These are phyloP conservation scores for Hycleus phaleratus DNA, from an alignment of 1,140 invertebrate genomes.

Conservation along the genomic window DNA sequence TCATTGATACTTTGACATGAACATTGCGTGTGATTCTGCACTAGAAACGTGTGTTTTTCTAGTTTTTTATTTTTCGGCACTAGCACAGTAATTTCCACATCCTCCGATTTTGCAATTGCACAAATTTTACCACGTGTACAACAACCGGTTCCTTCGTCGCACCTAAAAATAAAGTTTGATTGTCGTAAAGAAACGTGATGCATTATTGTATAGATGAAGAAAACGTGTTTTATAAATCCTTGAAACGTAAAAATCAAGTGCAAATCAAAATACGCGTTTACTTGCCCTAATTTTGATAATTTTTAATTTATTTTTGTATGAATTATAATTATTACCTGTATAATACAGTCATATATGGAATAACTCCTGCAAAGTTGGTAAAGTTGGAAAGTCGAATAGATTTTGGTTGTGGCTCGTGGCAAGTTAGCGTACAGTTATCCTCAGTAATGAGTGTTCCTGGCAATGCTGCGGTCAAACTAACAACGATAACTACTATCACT, in stretches of 20 bases:
- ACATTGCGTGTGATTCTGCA: slow-evolving; percentile 15
- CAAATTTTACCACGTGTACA: slow-evolving; percentile 8
- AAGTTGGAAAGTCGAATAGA: slow-evolving; percentile 10
- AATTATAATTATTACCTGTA: slow-evolving; percentile 14
- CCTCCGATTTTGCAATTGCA: slow-evolving; percentile 2
- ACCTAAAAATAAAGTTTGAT: slow-evolving; percentile 7
- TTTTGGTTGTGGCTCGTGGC: slow-evolving; percentile 8
- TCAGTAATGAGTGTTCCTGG: no score
- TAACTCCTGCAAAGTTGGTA: neutral
- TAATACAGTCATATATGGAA: slow-evolving; percentile 15
- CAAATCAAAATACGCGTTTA: no score
- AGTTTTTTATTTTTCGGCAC: slow-evolving; percentile 1
- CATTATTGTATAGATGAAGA: no score
- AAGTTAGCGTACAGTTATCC: no score
- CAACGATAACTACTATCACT: no score
- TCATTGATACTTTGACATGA: slow-evolving; percentile 10
- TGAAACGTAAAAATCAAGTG: no score
- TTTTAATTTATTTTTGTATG: neutral
- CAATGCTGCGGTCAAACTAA: no score
- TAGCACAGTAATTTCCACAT: slow-evolving; percentile 3
- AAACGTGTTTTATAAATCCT: no score
- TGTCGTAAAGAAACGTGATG: neutral
- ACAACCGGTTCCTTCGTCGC: slow-evolving; percentile 11
- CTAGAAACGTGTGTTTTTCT: neutral
- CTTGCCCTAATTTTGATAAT: no score